Conservation (phyloP, 2,113 vertebrate genomes). For the Ceratotherium simum region DNA sequence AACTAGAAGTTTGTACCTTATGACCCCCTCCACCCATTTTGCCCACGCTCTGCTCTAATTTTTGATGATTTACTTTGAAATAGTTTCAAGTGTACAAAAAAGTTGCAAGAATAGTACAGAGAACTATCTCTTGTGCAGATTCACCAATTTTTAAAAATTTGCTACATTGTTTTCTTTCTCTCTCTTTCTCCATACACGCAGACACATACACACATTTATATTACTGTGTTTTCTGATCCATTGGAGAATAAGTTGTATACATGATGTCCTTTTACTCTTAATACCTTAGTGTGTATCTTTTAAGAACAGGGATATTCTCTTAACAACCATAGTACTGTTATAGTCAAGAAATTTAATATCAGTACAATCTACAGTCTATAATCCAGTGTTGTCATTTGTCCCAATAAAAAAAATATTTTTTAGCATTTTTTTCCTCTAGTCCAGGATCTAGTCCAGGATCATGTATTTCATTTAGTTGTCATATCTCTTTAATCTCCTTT, state of each 20-base stretch:
- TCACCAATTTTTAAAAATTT: neutral
- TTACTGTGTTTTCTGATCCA: neutral
- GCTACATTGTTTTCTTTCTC: neutral
- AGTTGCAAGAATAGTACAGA: conserved; percentile 15
- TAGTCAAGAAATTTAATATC: neutral
- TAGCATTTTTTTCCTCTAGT: neutral
- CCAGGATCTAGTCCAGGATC: neutral
- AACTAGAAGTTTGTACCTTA: neutral
- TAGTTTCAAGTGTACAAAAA: conserved; percentile 43
- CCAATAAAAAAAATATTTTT: neutral
- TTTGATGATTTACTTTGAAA: conserved; percentile 43
- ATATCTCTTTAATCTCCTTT: neutral
- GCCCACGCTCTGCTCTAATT: neutral
- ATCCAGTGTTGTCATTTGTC: neutral
- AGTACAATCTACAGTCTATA: neutral
- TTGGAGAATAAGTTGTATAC: neutral
- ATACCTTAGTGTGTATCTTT: conserved; percentile 35
- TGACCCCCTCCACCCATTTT: neutral
- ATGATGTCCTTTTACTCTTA: neutral
- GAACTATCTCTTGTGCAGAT: neutral
- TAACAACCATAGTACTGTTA: neutral
- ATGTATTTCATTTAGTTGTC: neutral
- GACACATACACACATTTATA: neutral
- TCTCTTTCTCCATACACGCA: neutral
- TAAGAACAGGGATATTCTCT: neutral